A percentile compares a stretch with the other conserved stretches of the same genome.
These are phyloP conservation scores for Chiloscyllium punctatum DNA, from an alignment of 2,797 vertebrate genomes.

Conservation along the genomic window DNA sequence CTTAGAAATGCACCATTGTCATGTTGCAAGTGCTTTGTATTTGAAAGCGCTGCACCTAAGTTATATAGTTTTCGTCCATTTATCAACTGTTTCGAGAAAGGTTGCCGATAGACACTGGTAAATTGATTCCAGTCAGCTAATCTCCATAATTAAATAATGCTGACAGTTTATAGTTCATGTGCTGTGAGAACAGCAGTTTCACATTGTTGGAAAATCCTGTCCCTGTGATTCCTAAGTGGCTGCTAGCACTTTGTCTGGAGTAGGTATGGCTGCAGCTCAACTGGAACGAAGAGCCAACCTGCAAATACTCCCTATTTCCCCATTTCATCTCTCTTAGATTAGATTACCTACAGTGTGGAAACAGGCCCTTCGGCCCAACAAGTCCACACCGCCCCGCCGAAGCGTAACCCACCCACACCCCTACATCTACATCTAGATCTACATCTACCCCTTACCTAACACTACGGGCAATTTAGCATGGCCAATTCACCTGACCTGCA, in stretches of 20 bases:
- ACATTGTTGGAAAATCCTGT: background rate
- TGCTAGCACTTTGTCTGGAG: background rate
- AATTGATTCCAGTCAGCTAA: background rate
- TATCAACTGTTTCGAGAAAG: background rate
- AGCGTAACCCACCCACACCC: too few relatives aligned
- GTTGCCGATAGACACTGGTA: background rate
- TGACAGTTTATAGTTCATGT: background rate
- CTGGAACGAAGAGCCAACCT: background rate
- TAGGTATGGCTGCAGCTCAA: too few relatives aligned
- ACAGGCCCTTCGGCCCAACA: too few relatives aligned
- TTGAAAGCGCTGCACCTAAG: background rate
- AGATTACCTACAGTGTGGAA: too few relatives aligned
- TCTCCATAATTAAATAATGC: background rate
- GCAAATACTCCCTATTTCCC: background rate
- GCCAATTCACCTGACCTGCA: too few relatives aligned
- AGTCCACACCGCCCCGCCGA: too few relatives aligned
- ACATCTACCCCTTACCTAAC: too few relatives aligned
- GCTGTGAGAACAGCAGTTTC: background rate
- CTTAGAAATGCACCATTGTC: background rate
- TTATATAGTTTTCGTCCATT: background rate
- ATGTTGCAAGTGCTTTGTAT: background rate
- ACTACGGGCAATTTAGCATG: too few relatives aligned
- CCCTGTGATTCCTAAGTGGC: background rate
- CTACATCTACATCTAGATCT: too few relatives aligned
- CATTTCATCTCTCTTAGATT: too few relatives aligned